Evolutionary conservation across 2,888 invertebrate species (phyloP).

Genomic region (Hermaeophaga mercurialis): DNA sequence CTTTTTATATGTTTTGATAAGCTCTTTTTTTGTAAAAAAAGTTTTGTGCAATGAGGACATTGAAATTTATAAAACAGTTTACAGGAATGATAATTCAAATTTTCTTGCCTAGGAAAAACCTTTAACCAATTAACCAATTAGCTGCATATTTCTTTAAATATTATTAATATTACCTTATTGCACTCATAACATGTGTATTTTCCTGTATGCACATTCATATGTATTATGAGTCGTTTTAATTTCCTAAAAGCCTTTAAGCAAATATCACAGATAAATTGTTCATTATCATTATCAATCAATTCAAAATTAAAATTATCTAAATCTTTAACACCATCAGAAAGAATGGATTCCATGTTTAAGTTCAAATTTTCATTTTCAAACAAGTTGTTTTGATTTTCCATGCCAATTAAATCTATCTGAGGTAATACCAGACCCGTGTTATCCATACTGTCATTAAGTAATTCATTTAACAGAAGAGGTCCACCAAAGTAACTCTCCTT

Average conservation of each 20-base stretch:
- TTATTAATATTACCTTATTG: conserved; percentile 48
- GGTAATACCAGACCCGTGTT: conserved; percentile 44
- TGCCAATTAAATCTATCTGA: conserved; percentile 40
- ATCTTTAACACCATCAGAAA: conserved; percentile 46
- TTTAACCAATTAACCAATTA: conserved; percentile 34
- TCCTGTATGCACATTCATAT: conserved; percentile 61
- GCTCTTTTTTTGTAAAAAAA: conserved; percentile 58
- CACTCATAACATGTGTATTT: conserved; percentile 58
- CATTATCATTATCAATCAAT: conserved; percentile 40
- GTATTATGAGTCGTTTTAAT: conserved; percentile 47
- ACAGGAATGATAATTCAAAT: conserved; percentile 52
- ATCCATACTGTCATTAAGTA: conserved; percentile 49
- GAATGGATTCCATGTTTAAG: conserved; percentile 45
- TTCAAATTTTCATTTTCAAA: conserved; percentile 46
- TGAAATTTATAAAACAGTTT: conserved; percentile 40
- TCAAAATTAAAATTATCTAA: conserved; percentile 52
- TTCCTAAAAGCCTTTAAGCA: conserved; percentile 50
- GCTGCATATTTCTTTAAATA: no score
- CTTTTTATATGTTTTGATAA: conserved; percentile 56
- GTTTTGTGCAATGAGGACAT: conserved; percentile 47
- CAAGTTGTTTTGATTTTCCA: conserved; percentile 37
- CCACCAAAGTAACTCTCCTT: conserved; percentile 47
- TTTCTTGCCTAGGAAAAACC: conserved; percentile 59
- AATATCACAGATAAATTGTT: conserved; percentile 51
- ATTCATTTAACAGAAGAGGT: conserved; percentile 48